Conservation (phyloP, 1,140 invertebrate genomes). For the Leptinotarsa undecemlineata region DNA sequence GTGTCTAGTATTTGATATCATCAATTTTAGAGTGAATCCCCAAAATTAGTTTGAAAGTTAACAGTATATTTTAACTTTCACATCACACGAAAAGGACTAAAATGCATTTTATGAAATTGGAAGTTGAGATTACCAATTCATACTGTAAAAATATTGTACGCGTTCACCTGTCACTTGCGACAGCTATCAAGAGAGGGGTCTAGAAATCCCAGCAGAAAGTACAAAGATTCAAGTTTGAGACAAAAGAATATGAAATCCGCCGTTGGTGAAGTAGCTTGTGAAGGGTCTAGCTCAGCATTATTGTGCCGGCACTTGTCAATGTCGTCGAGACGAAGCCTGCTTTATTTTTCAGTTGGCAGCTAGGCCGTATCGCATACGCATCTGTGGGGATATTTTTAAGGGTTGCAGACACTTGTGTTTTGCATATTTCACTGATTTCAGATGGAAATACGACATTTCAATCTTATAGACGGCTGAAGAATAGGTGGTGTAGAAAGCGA, state of each 20-base stretch:
- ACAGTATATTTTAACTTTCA: too few relatives aligned
- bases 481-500: not conserved
- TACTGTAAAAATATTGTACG: too few relatives aligned
- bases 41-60: too few relatives aligned
- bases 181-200: not conserved
- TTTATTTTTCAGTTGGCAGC: conserved; percentile 21
- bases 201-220: conserved; percentile 6
- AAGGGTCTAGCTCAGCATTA: conserved; percentile 21
- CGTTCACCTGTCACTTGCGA: too few relatives aligned
- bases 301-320: conserved; percentile 20
- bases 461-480: conserved; percentile 8
- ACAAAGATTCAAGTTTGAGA: not conserved
- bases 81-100: too few relatives aligned
- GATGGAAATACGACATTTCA: conserved; percentile 9
- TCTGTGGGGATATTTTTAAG: conserved; percentile 10
- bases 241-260: conserved; percentile 22
- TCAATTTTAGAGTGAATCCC: too few relatives aligned
- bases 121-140: too few relatives aligned
- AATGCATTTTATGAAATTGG: too few relatives aligned
- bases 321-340: conserved; percentile 10
- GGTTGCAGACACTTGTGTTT: conserved; percentile 17
- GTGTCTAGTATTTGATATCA: too few relatives aligned
- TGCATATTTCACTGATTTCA: conserved; percentile 22
- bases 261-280: conserved; percentile 16
- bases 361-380: conserved; percentile 10